Conservation (phyloP, 2,113 vertebrate genomes). For the Pteropus alecto region DNA sequence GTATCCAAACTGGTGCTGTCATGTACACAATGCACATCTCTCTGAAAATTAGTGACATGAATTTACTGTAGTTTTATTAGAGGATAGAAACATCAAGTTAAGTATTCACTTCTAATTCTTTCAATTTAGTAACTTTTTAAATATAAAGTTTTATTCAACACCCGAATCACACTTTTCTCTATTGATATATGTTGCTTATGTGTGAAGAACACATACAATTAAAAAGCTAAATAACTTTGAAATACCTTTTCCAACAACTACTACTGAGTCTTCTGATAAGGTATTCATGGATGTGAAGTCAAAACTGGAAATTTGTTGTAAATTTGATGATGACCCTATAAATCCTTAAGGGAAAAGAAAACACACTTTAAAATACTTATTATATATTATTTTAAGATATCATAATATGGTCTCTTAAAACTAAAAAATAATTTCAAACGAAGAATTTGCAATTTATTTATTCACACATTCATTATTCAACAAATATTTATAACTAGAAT, state of each 20-base stretch:
- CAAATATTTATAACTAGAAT: constrained; percentile 20
- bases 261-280: constrained; percentile 84
- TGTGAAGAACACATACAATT: neutral
- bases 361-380: neutral
- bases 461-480: neutral
- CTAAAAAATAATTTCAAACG: constrained; percentile 7
- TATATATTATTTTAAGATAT: neutral
- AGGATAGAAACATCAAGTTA: neutral
- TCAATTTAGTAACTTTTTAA: neutral
- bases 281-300: constrained; percentile 76
- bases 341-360: constrained; percentile 63
- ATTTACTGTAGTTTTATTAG: neutral
- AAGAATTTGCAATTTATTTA: neutral
- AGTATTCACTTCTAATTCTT: constrained; percentile 39
- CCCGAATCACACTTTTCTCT: neutral
- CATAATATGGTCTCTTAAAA: constrained; percentile 10
- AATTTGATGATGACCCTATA: constrained; percentile 72
- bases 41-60: constrained; percentile 33
- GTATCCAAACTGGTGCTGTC: neutral
- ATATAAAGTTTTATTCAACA: neutral
- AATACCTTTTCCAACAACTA: constrained; percentile 90
- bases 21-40: neutral
- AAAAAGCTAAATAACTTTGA: constrained; percentile 13
- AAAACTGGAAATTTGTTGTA: constrained; percentile 72
- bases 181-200: neutral